Conservation (phyloP, 2,113 vertebrate genomes). For the Candoia aspera region DNA sequence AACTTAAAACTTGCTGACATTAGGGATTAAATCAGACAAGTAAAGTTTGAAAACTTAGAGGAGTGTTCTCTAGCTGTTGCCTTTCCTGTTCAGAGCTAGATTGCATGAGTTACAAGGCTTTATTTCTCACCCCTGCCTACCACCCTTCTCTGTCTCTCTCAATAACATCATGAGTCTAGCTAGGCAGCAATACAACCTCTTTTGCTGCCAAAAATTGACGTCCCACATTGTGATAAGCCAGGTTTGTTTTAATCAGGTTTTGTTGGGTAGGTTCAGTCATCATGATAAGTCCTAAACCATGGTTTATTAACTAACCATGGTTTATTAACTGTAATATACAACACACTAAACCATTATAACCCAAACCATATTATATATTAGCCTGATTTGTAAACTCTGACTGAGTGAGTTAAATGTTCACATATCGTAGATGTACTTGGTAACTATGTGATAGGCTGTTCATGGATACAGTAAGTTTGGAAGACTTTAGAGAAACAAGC, state of each 20-base stretch:
- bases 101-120: background rate
- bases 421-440: background rate
- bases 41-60: constrained; percentile 42
- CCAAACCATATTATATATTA: background rate
- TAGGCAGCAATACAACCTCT: background rate
- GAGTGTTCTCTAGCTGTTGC: constrained; percentile 51
- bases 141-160: background rate
- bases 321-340: background rate
- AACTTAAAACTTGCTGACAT: constrained; percentile 67
- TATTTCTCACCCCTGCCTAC: background rate
- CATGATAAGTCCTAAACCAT: background rate
- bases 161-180: background rate
- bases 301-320: background rate
- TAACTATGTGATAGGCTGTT: background rate
- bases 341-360: background rate
- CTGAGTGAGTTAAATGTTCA: background rate
- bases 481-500: background rate
- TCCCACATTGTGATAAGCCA: background rate
- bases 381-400: background rate
- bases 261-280: background rate
- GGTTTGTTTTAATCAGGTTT: background rate
- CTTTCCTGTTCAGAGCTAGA: constrained; percentile 14
- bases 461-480: background rate
- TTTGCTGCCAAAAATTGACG: background rate
- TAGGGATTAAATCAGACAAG: constrained; percentile 57